Evolutionary conservation across 2,888 invertebrate genomes (phyloP).

Genomic region (Molanna angustata): DNA sequence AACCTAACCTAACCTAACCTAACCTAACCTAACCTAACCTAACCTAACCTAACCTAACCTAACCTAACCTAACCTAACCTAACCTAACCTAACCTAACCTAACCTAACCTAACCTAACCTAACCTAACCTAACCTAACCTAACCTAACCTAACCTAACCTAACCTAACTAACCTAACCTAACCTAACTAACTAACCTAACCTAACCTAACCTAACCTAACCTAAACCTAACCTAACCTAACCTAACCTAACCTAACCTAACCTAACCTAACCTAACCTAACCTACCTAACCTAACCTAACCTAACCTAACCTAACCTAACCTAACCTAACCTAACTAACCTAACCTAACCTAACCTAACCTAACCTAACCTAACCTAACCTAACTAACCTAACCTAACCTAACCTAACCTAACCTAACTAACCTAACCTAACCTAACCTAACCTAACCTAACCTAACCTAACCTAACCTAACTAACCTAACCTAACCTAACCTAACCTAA

Average conservation of each 20-base stretch:
- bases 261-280: slow-evolving; percentile 19
- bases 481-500: slow-evolving; percentile 32
- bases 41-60: slow-evolving; percentile 12
- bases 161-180: slow-evolving; percentile 11
- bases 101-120: slow-evolving; percentile 6
- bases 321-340: slow-evolving; percentile 28
- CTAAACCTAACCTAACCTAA: slow-evolving; percentile 24
- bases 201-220: slow-evolving; percentile 30
- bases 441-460: slow-evolving; percentile 23
- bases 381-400: slow-evolving; percentile 21
- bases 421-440: slow-evolving; percentile 28
- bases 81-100: neutral
- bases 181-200: slow-evolving; percentile 26
- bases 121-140: slow-evolving; percentile 5
- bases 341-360: slow-evolving; percentile 13
- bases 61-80: slow-evolving; percentile 4
- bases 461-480: slow-evolving; percentile 29
- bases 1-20: slow-evolving; percentile 8
- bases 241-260: slow-evolving; percentile 24
- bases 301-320: slow-evolving; percentile 23
- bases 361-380: slow-evolving; percentile 22
- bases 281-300: no score
- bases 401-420: slow-evolving; percentile 28
- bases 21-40: slow-evolving; percentile 9
- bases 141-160: slow-evolving; percentile 4